These are phyloP conservation scores for Protobothrops mucrosquamatus DNA, from an alignment of 2,113 vertebrate species.

Conservation along the genomic window DNA sequence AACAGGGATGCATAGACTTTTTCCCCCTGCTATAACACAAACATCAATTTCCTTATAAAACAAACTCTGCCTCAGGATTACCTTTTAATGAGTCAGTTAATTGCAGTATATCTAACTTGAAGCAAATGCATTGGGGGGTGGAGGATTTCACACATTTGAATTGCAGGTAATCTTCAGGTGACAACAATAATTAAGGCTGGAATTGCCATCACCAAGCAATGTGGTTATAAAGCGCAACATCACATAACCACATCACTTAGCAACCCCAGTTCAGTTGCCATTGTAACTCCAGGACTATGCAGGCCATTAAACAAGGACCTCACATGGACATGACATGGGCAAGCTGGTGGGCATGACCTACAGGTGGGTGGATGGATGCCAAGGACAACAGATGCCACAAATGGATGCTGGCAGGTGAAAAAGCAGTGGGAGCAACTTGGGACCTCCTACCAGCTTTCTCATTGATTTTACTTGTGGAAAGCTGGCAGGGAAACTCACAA, in stretches of 20 bases:
- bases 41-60: neutral
- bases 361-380: neutral
- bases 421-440: neutral
- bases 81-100: neutral
- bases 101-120: neutral
- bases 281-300: neutral
- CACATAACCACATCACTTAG: neutral
- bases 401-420: neutral
- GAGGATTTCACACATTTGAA: neutral
- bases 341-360: neutral
- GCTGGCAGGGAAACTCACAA: neutral
- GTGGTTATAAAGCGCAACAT: neutral
- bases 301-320: neutral
- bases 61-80: neutral
- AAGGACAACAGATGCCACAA: neutral
- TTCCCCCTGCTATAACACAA: neutral
- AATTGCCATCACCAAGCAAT: neutral
- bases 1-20: neutral
- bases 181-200: neutral
- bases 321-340: neutral
- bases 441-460: neutral
- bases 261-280: neutral
- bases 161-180: neutral
- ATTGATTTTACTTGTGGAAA: neutral
- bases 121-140: neutral